Base-by-base conservation (phyloP, 1,140 invertebrate species). In the Zaprionus vittiger region DNA sequence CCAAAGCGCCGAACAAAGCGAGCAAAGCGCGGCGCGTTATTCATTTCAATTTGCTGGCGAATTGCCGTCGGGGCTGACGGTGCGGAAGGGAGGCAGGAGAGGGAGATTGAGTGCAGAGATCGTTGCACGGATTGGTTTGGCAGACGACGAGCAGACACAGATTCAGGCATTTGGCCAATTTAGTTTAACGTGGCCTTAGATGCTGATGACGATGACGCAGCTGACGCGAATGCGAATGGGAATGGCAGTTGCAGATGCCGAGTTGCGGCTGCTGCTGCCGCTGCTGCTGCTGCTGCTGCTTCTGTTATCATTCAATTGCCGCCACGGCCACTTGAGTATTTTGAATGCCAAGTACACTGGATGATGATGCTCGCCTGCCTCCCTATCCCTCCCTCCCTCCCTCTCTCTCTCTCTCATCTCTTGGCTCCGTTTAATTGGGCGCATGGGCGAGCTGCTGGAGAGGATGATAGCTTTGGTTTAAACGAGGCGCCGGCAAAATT, bases 21-120 rank as follows among this genome's bases (percentile, higher is more conserved):
- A 71, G 70, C 59, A 83, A 76, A 81, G 72, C 74, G 69, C 85
- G 75, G 65, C 54, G 79, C 71, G 72, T 72, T 90, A 84, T 89
- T 89, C 85, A 90, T 90, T 90, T 89, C 79, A 89, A 89, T 85
- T 90, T 90, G 78, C 71, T 73, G 60, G 81, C 67, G 74, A 77
- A 84, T 73, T 72, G 67, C 74, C 65, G 63, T 17, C n/a, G 49
- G 44, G 59, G 56, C 57, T 26, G 34, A 15, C 31, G 17, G 34
- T 22, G 44, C 5, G 47, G 24, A 37, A n/a, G 38, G 63, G 5
- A n/a, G 52, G 55, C n/a, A 15, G 28, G 15, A 38, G 37, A 41
- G 57, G 54, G 44, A 64, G 47, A 44, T 20, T 12, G 47, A 34
- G 52, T 31, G 72, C 24, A 24, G 41, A 74, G 49, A 56, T 74